Percentiles rank a stretch among this genome's conserved stretches.
Conservation (phyloP, 2,113 vertebrate genomes). For the Pluvialis apricaria region DNA sequence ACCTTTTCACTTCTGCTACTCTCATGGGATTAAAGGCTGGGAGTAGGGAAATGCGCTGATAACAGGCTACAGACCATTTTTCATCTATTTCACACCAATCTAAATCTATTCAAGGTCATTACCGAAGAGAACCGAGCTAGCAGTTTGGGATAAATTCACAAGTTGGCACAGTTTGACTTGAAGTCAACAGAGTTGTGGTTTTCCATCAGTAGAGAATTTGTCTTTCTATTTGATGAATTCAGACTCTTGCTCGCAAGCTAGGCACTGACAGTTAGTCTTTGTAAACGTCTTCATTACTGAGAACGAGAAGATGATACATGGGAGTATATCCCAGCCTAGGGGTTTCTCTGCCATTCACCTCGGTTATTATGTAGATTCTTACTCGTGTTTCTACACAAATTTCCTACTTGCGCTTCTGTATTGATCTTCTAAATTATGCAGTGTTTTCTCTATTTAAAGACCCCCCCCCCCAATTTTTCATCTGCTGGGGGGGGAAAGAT, state of each 20-base stretch:
- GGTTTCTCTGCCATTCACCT: neutral
- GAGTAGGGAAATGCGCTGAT: conserved; percentile 18
- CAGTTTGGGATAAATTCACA: conserved; percentile 28
- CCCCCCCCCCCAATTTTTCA: neutral
- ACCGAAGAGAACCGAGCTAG: neutral
- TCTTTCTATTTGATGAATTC: conserved; percentile 24
- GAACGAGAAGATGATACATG: conserved; percentile 9
- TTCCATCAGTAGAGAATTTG: conserved; percentile 10
- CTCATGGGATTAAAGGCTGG: conserved; percentile 34
- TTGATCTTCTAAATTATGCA: neutral
- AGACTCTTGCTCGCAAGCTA: neutral
- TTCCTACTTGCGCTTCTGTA: neutral
- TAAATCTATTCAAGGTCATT: conserved; percentile 33
- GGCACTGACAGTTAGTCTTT: conserved; percentile 21
- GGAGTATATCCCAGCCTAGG: neutral
- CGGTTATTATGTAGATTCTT: neutral
- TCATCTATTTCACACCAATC: conserved; percentile 46
- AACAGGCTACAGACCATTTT: conserved; percentile 40
- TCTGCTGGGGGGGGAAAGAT: neutral
- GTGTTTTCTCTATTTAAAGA: neutral
- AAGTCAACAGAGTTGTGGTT: conserved; percentile 30
- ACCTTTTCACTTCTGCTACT: conserved; percentile 54
- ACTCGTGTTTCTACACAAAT: neutral
- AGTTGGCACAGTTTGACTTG: conserved; percentile 3
- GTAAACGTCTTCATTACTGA: neutral